Base-by-base conservation (phyloP, 1,140 invertebrate species). In the Bombus consobrinus region DNA sequence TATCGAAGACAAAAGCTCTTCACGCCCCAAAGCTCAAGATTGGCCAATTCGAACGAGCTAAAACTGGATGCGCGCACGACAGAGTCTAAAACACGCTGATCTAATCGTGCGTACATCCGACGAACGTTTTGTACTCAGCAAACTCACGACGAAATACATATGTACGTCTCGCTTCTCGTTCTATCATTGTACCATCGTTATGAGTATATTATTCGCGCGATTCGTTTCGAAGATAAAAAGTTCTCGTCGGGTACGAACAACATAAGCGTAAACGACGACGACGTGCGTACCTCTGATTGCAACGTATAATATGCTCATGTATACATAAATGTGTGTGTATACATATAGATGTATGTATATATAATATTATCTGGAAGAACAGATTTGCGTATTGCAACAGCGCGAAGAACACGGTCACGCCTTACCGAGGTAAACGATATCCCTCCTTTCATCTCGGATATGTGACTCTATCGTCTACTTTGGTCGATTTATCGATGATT, bases 281-380 rank as follows among this genome's bases (percentile, higher is more conserved):
- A 85, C 77, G 77, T 12, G 77, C 80, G 78, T 89, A 83, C 85
- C 86, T 78, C 68, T 62, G 80, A 72, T 88, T 86, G 79, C 74
- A 78, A 90, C 86, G 75, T 76, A n/a, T 85, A 88, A 81, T 86
- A 62, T 89, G 74, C 78, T 81, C 78, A 79, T 43, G 69, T 92
- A 88, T 90, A 90, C 85, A 87, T 86, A 88, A 78, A 85, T 57
- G 53, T 87, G 53, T 79, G 68, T 81, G 34, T 85, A 85, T 87
- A 81, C 69, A 89, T 83, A 86, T 80, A 90, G 53, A 88, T 90
- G 85, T 83, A 86, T 91, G 78, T 87, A 93, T 89, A 89, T 92
- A 93, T 92, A 89, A 85, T 92, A 92, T 92, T 69, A 80, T 91
- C 85, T 94, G 93, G 94, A 95, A 95, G 94, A 95, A 94, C 93